Evolutionary conservation across 2,797 vertebrate species (phyloP).

Genomic region (Cyprinella venusta): DNA sequence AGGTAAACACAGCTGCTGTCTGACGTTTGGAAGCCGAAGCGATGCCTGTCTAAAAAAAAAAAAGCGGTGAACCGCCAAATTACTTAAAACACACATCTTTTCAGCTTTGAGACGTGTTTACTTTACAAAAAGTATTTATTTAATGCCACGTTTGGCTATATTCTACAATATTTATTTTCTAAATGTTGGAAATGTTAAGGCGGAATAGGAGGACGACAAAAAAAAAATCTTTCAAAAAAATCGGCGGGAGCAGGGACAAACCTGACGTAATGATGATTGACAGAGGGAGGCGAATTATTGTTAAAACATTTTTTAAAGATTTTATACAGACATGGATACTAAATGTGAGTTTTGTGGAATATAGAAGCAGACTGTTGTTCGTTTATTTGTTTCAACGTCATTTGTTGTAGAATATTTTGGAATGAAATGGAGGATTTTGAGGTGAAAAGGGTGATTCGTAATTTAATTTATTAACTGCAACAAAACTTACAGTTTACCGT

Average conservation of each 20-base stretch:
- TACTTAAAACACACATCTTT: neutral
- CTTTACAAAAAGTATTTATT: neutral
- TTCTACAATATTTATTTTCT: neutral
- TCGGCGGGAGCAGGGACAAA: neutral
- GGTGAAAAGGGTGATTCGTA: neutral
- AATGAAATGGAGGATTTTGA: too few relatives aligned
- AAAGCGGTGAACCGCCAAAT: neutral
- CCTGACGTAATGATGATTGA: neutral
- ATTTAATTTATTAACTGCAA: too few relatives aligned
- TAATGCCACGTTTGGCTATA: too few relatives aligned
- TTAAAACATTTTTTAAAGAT: neutral
- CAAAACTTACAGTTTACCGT: too few relatives aligned
- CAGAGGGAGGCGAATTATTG: neutral
- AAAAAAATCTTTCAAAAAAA: neutral
- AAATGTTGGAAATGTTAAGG: neutral
- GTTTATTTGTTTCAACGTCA: neutral
- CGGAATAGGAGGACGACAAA: slow-evolving; percentile 5
- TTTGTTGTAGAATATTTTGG: neutral
- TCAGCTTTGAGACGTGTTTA: neutral
- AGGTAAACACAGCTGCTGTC: neutral
- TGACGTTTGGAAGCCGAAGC: slow-evolving; percentile 2
- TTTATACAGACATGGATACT: neutral
- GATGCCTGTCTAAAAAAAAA: slow-evolving; percentile 38
- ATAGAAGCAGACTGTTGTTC: neutral
- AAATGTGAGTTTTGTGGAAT: neutral